Evolutionary conservation across 2,888 invertebrate species (phyloP).

Genomic region (Petrolisthes manimaculis): DNA sequence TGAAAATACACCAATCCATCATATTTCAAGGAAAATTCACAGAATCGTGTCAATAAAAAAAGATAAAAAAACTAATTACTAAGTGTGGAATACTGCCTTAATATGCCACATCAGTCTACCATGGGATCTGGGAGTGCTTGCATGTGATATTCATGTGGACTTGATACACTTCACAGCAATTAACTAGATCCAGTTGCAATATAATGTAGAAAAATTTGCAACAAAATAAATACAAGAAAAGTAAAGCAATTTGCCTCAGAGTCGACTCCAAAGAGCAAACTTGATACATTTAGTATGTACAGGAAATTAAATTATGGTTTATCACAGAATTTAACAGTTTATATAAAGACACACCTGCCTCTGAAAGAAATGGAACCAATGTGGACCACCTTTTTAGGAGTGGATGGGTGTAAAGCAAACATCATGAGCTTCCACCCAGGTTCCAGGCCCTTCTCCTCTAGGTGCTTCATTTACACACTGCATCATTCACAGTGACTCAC

Average conservation of each 20-base stretch:
- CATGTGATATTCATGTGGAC: not conserved
- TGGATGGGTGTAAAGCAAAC: not conserved
- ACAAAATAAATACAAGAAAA: constrained; percentile 34
- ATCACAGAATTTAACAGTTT: constrained; percentile 59
- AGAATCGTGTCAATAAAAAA: no score
- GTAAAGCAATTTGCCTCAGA: constrained; percentile 37
- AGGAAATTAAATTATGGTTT: constrained; percentile 47
- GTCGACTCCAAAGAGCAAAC: constrained; percentile 45
- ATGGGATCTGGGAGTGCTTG: not conserved
- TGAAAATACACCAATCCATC: no score
- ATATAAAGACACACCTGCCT: constrained; percentile 39
- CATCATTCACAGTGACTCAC: constrained; percentile 39
- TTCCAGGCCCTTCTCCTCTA: constrained; percentile 24
- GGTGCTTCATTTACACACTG: constrained; percentile 50
- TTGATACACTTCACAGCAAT: constrained; percentile 20
- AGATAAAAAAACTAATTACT: not conserved
- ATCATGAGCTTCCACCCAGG: constrained; percentile 16
- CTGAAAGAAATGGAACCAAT: constrained; percentile 30
- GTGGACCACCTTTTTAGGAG: not conserved
- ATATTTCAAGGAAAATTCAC: no score
- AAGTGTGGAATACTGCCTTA: not conserved
- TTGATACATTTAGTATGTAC: constrained; percentile 52
- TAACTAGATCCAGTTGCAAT: constrained; percentile 12
- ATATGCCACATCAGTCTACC: not conserved
- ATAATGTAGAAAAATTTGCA: constrained; percentile 1